Conservation (phyloP, 2,888 invertebrate species). For the Dasypogon diadema region DNA sequence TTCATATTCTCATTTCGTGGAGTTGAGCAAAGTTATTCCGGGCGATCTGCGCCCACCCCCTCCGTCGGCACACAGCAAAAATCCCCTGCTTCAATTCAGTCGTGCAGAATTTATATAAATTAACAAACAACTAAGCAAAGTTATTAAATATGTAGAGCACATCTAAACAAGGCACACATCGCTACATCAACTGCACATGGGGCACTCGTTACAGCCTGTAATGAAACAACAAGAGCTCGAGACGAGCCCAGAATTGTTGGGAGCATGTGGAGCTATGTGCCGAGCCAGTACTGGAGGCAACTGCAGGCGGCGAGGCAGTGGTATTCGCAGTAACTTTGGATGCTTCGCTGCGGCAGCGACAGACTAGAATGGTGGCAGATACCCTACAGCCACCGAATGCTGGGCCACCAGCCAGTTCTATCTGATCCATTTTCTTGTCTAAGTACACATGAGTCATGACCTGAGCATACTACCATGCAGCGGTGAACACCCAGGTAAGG, state of each 20-base stretch:
- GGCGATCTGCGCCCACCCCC: conserved; percentile 15
- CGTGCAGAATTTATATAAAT: conserved; percentile 49
- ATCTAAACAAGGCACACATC: conserved; percentile 45
- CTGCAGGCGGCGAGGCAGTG: neutral
- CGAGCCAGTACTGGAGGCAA: neutral
- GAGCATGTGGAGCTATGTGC: neutral
- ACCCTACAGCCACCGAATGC: neutral
- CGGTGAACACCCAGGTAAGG: conserved; percentile 7
- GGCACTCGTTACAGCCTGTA: conserved; percentile 46
- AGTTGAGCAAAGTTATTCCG: conserved; percentile 44
- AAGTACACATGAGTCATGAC: conserved; percentile 39
- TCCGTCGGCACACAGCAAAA: neutral
- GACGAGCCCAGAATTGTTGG: conserved; percentile 23
- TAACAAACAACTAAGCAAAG: conserved; percentile 51
- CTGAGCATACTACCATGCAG: conserved; percentile 9
- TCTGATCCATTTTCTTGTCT: conserved; percentile 25
- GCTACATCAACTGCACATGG: conserved; percentile 47
- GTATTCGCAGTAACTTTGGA: neutral
- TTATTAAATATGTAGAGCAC: conserved; percentile 51
- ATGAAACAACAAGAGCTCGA: conserved; percentile 33
- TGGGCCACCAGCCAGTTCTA: conserved; percentile 14
- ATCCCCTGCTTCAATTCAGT: conserved; percentile 23
- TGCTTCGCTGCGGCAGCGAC: conserved; percentile 2
- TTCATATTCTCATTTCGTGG: conserved; percentile 46
- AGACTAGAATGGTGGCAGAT: neutral